Base-by-base conservation (phyloP, 2,113 vertebrate species). In the Sander lucioperca region DNA sequence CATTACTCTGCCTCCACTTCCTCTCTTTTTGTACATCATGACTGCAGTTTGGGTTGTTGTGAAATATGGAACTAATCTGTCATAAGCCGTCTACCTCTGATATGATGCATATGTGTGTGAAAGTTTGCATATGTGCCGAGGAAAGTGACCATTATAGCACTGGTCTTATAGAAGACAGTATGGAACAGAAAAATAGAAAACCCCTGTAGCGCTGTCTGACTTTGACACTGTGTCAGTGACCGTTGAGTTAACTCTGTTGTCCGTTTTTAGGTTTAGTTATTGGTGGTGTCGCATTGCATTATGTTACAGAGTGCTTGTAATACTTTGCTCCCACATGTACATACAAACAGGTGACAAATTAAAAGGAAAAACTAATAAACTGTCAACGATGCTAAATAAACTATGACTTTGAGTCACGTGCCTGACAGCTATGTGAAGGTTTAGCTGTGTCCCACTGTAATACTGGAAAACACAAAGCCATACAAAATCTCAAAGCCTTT, bases 1-100 rank as follows among this genome's bases (percentile, higher is more conserved):
- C 59, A 51, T 61, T 71, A n/a, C 72, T 77, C 56, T 25, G 8
- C 27, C 59, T 61, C 11, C 21, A 23, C 65, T 61, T 51, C 21
- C 27, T 56, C 7, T 47, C 27, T 63, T 78, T 73, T 10, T 68
- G 18, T 54, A 15, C 48, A 54, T 36, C 16, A 16, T 6, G 21
- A 25, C 12, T 47, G 15, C 16, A 21, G 19, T 59, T 43, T 21
- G 15, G 3, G 21, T 65, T 33, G 39, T 13, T 59, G 33, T 74
- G 25, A 50, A 25, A 50, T 69, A 48, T 48, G 16, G 19, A 21
- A 14, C 27, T 33, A 50, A 57, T 45, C 65, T 33, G 47, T 50
- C 21, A 30, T 1, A n/a, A 45, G 51, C 36, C 33, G 50, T 48
- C 25, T n/a, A 1, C 7, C 54, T 59, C 56, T 79, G 47, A 53